A percentile compares a stretch with the other conserved stretches of the same genome.
Evolutionary conservation across 2,888 invertebrate genomes (phyloP).

Genomic region (Papilio elwesi): DNA sequence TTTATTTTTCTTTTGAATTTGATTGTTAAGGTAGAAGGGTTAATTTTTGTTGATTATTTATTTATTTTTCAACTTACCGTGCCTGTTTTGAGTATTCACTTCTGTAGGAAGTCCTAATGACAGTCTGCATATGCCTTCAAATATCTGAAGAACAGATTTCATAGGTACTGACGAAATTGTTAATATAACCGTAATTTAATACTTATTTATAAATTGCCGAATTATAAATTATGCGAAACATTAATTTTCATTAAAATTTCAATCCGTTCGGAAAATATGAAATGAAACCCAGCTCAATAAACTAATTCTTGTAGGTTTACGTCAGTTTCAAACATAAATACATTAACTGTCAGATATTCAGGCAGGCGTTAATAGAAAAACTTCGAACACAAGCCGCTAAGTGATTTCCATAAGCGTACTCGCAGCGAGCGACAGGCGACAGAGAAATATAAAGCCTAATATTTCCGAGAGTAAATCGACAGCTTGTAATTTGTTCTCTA

Average conservation of each 20-base stretch:
- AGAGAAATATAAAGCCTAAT: slow-evolving; percentile 76
- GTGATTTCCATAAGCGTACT: slow-evolving; percentile 70
- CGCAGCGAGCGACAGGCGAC: slow-evolving; percentile 71
- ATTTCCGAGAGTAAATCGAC: slow-evolving; percentile 64
- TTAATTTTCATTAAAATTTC: background rate
- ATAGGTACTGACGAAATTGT: no score
- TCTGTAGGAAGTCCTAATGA: no score
- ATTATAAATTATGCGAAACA: background rate
- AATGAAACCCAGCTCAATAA: slow-evolving; percentile 33
- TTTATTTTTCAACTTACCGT: no score
- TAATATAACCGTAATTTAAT: no score
- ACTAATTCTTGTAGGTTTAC: slow-evolving; percentile 53
- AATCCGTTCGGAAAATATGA: background rate
- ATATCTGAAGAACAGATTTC: no score
- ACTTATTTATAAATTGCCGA: background rate
- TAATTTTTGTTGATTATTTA: no score
- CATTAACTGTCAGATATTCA: slow-evolving; percentile 54
- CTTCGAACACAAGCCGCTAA: slow-evolving; percentile 67
- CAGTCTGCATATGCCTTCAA: no score
- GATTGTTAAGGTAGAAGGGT: no score
- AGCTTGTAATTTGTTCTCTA: slow-evolving; percentile 82
- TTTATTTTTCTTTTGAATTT: no score
- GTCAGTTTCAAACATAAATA: slow-evolving; percentile 26
- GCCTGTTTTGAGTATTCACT: no score
- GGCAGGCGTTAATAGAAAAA: slow-evolving; percentile 72